Percentiles rank a stretch among this genome's conserved stretches.
phyloP scores from a whole-genome alignment of 2,888 invertebrate species.

The Mesochorus sp. region DNA sequence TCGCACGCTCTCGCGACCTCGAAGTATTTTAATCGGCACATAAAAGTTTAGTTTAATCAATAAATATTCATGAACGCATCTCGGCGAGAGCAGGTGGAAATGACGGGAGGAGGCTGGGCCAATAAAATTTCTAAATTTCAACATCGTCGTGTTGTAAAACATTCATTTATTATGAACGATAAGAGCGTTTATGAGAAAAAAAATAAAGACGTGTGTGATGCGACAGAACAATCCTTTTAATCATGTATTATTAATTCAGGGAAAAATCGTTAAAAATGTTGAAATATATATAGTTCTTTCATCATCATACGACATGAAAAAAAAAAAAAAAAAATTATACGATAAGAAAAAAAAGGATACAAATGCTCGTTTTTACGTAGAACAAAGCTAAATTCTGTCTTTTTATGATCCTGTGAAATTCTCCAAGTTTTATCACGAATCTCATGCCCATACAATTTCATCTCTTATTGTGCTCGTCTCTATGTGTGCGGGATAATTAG shows the following conservation, averaged over 20 bases:
- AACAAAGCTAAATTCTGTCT: background rate
- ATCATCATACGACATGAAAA: background rate
- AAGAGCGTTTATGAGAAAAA: no score
- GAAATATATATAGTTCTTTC: background rate
- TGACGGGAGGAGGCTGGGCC: background rate
- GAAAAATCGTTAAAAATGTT: no score
- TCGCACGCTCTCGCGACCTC: slow-evolving; percentile 34
- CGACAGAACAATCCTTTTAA: no score
- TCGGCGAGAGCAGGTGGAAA: background rate
- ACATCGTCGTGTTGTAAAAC: no score
- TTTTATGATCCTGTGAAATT: background rate
- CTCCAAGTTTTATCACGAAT: background rate
- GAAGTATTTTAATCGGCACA: background rate
- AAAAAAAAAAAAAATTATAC: background rate
- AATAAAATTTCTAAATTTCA: background rate
- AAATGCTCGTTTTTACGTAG: background rate
- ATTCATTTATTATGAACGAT: no score
- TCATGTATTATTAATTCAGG: no score
- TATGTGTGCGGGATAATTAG: background rate
- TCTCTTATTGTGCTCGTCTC: background rate
- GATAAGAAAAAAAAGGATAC: background rate
- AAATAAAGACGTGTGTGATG: no score
- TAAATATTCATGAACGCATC: slow-evolving; percentile 21
- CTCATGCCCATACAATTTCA: background rate
- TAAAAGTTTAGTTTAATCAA: background rate